Conservation (phyloP, 1,140 invertebrate genomes). For the Sitobion miscanthi region DNA sequence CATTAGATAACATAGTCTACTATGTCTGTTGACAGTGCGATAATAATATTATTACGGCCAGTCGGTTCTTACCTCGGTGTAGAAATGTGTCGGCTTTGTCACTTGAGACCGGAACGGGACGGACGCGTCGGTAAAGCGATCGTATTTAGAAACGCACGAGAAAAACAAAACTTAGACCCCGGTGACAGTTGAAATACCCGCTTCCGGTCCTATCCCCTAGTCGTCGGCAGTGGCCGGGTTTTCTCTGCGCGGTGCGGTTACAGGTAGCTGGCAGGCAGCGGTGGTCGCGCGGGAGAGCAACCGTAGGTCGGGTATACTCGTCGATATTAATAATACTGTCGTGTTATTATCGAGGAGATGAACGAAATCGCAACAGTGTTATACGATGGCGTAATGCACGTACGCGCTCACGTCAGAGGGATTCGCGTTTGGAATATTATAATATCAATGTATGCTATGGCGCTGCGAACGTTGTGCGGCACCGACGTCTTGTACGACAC, state of each 20-base stretch:
- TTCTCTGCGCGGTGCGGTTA: not conserved
- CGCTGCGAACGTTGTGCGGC: not conserved
- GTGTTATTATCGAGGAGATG: not conserved
- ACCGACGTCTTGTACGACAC: slow-evolving; percentile 41
- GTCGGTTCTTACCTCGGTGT: not conserved
- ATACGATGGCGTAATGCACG: not conserved
- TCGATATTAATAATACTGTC: not conserved
- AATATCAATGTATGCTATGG: too few species aligned
- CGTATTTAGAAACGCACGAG: not conserved
- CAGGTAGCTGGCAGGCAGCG: not conserved
- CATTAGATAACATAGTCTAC: too few species aligned
- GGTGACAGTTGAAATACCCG: not conserved
- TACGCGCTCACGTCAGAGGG: not conserved
- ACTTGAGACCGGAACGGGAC: not conserved
- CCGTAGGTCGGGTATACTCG: not conserved
- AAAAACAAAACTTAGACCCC: not conserved
- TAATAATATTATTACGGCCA: not conserved
- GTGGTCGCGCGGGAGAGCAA: not conserved
- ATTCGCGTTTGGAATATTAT: not conserved
- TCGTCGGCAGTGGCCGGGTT: too few species aligned
- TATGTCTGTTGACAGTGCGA: not conserved
- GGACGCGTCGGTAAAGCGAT: not conserved
- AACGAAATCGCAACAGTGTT: not conserved
- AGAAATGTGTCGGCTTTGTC: not conserved
- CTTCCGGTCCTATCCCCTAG: not conserved